Evolutionary conservation across 2,888 invertebrate species (phyloP), one percentile per base, ranked within the genome.

Genomic region (Caenorhabditis becei): DNA sequence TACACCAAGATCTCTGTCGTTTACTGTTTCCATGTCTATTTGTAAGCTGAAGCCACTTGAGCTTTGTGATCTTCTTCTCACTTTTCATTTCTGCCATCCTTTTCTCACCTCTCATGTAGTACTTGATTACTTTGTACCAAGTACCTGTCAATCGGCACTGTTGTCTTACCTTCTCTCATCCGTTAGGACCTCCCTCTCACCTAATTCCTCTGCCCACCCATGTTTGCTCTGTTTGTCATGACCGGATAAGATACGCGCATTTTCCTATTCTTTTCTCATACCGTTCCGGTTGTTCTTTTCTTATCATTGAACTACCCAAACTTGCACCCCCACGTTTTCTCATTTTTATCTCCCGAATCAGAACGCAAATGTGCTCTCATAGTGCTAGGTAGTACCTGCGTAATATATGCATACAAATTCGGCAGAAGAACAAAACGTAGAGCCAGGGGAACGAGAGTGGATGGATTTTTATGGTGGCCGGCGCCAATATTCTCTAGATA

Each of bases 141-240:
- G 75, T 75, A 66, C 75, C 66, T 75, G 75, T 66, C 75, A 41
- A 61, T 66, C 32, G 41, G n/a, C 49, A 58, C 65, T 74, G 72
- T 44, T 65, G 59, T 66, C 66, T 66, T 61, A 66, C 61, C 56
- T 24, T 28, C 23, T 35, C 63, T 41, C 63, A 35, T 41, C 61
- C 70, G 61, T 65, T 65, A 47, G 23, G 49, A n/a, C 62, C 47
- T 51, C 24, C 72, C n/a, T 20, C 69, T 41, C 49, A 49, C 70
- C 28, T 59, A 37, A 59, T 59, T 47, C 56, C 62, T 62, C 47
- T 24, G 54, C 58, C 41, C 70, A 32, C 32, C 32, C 58, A 28
- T 66, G 66, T 66, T 75, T 75, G 75, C 75, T 75, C 61, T 75
- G 51, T 74, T 74, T 65, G 59, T 59, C 59, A 44, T 61, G 44